Evolutionary conservation across 2,797 vertebrate species (phyloP).

Genomic region (Rhinatrema bivittatum): DNA sequence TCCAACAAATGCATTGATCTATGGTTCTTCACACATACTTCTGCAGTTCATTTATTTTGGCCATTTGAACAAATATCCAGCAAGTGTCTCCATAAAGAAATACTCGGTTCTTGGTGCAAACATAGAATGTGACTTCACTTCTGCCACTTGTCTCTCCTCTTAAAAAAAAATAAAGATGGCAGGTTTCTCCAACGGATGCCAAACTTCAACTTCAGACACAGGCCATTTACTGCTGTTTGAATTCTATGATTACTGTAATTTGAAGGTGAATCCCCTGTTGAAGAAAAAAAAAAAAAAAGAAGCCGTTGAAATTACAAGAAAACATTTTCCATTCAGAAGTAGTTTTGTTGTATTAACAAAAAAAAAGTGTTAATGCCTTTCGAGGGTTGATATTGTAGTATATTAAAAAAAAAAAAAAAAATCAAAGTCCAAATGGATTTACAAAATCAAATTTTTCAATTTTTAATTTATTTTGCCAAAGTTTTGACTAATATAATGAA

Average conservation of each 20-base stretch:
- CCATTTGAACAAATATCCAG: accelerated
- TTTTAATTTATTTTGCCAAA: no score
- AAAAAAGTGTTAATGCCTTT: no score
- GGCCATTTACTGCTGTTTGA: not conserved
- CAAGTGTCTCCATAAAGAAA: accelerated
- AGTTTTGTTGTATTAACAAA: no score
- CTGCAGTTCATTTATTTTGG: not conserved
- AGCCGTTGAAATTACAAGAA: not conserved
- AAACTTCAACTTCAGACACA: accelerated
- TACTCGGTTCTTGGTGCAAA: not conserved
- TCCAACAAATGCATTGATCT: accelerated
- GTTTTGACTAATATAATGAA: no score
- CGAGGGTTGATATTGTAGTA: not conserved
- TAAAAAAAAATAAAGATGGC: accelerated
- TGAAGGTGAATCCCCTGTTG: conserved; percentile 17
- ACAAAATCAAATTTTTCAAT: not conserved
- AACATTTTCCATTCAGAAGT: conserved; percentile 3
- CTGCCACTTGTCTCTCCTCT: accelerated
- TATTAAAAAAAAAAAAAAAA: not conserved
- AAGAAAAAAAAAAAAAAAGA: conserved; percentile 18
- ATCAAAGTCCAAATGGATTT: not conserved
- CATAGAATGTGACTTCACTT: not conserved
- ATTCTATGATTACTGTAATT: conserved; percentile 4
- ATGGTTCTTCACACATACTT: not conserved
- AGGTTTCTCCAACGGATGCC: not conserved